Evolutionary conservation across 92 coral and sea anemone genomes (phyloP).

Genomic region (Actinostola sp.): DNA sequence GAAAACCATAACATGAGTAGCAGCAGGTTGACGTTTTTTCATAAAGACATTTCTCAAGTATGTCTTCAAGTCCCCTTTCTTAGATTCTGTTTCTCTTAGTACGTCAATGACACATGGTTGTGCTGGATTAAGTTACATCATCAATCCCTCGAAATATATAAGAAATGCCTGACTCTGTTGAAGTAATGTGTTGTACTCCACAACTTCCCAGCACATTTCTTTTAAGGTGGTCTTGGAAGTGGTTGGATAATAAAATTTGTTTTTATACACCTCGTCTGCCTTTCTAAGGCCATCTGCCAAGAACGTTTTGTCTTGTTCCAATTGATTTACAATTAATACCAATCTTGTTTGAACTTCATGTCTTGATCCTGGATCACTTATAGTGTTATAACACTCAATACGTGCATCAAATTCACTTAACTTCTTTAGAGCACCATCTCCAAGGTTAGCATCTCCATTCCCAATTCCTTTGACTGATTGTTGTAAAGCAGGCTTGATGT

Average conservation of each 20-base stretch:
- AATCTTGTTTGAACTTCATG: too few species aligned
- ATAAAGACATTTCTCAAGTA: conserved; percentile 17
- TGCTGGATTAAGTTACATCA: too few species aligned
- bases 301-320: conserved; percentile 3
- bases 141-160: too few species aligned
- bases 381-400: too few species aligned
- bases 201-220: conserved; percentile 33
- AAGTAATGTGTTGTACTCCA: conserved; percentile 39
- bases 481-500: conserved; percentile 22
- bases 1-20: conserved; percentile 45
- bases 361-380: too few species aligned
- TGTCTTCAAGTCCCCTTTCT: not conserved
- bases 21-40: conserved; percentile 54
- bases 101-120: too few species aligned
- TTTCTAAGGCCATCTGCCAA: conserved; percentile 21
- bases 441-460: conserved; percentile 24
- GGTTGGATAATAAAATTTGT: conserved; percentile 3
- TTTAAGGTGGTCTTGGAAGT: conserved; percentile 20
- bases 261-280: not conserved
- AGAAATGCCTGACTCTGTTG: conserved; percentile 30
- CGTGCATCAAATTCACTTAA: not conserved
- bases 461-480: conserved; percentile 22
- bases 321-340: too few species aligned
- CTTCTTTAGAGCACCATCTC: conserved; percentile 20
- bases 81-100: too few species aligned